Conservation (phyloP, 2,888 invertebrate genomes). For the Amorpha juglandis region DNA sequence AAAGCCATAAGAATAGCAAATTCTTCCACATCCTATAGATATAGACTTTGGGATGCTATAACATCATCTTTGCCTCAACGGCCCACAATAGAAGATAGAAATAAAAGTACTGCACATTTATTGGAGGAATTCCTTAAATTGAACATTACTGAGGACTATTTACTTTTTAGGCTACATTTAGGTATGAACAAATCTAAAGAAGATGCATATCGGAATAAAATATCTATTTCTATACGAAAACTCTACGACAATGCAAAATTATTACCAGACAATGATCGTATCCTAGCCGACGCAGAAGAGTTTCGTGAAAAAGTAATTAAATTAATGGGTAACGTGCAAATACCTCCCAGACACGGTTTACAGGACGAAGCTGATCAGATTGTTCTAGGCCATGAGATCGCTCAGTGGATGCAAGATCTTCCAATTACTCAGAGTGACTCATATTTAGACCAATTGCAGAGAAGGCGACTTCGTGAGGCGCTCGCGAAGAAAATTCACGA, state of each 20-base stretch:
- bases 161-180: constrained; percentile 53
- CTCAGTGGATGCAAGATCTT: constrained; percentile 64
- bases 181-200: constrained; percentile 53
- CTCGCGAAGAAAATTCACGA: constrained; percentile 58
- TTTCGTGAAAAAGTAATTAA: constrained; percentile 53
- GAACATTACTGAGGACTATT: constrained; percentile 58
- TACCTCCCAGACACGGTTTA: constrained; percentile 53
- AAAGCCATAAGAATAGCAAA: constrained; percentile 41
- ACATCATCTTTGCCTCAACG: not conserved
- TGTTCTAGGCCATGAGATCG: constrained; percentile 58
- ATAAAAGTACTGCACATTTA: constrained; percentile 37
- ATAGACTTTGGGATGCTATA: not conserved
- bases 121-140: constrained; percentile 55
- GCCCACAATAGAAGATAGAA: constrained; percentile 27
- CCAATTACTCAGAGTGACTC: constrained; percentile 47
- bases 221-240: constrained; percentile 49
- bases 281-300: constrained; percentile 43
- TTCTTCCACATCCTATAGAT: constrained; percentile 49
- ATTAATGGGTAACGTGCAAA: constrained; percentile 18
- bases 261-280: constrained; percentile 44
- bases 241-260: constrained; percentile 53
- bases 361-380: constrained; percentile 63
- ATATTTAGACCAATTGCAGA: constrained; percentile 43
- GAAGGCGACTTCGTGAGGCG: constrained; percentile 49
- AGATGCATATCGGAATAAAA: constrained; percentile 55